Percentiles rank a stretch among this genome's conserved stretches.
phyloP scores from a whole-genome alignment of 2,797 vertebrate genomes.

The Anolis apletophallus region DNA sequence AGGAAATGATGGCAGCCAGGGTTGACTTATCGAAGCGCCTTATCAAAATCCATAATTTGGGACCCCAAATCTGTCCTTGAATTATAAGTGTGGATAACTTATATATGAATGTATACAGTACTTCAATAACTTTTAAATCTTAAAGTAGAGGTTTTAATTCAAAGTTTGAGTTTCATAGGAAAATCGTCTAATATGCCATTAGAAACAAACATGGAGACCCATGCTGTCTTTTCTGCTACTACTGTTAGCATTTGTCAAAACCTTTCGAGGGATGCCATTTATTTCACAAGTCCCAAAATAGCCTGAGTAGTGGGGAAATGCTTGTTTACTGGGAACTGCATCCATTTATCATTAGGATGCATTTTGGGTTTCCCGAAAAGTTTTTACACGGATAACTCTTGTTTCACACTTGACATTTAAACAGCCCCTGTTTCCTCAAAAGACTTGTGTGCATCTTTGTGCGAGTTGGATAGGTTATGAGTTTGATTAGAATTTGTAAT shows the following conservation, averaged over 20 bases:
- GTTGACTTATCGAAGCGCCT: no score
- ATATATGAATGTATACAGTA: no score
- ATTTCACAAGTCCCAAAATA: background rate
- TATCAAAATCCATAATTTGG: no score
- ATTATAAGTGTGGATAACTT: no score
- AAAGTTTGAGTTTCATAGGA: background rate
- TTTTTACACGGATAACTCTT: background rate
- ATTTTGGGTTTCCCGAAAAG: background rate
- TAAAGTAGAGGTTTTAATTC: background rate
- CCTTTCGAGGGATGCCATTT: background rate
- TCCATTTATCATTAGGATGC: background rate
- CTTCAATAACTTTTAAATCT: background rate
- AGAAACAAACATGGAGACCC: background rate
- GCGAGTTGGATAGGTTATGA: background rate
- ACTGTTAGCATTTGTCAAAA: background rate
- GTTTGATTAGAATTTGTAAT: background rate
- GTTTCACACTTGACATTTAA: conserved; percentile 1
- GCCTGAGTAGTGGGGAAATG: background rate
- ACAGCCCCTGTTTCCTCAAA: background rate
- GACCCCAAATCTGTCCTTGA: no score
- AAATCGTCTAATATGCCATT: background rate
- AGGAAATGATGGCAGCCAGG: no score
- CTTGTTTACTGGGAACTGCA: background rate
- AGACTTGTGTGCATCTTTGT: background rate
- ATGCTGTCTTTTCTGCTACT: background rate